phyloP scores from a whole-genome alignment of 2,797 vertebrate genomes.

The Rallus crepitans region DNA sequence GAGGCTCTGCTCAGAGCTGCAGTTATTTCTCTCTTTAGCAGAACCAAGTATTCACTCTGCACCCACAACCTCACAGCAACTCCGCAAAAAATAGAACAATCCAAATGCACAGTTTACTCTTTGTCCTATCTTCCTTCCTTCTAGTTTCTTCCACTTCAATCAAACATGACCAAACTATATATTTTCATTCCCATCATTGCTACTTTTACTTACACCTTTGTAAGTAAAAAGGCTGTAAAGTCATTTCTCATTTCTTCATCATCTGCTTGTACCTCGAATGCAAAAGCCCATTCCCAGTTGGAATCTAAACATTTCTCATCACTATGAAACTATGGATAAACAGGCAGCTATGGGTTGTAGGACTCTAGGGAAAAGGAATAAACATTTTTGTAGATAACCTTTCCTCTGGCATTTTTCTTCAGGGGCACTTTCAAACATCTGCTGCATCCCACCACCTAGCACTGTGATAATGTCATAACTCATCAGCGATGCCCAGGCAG shows the following conservation, averaged over 20 bases:
- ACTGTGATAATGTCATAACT: background rate
- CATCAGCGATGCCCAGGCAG: background rate
- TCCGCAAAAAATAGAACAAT: constrained; percentile 10
- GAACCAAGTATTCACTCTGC: constrained; percentile 28
- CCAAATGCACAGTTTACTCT: constrained; percentile 4
- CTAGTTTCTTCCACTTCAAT: background rate
- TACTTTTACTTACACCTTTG: background rate
- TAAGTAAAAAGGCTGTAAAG: background rate
- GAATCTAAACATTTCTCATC: background rate
- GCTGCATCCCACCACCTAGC: background rate
- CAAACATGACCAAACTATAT: background rate
- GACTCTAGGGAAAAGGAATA: background rate
- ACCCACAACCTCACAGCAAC: background rate
- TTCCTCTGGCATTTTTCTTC: background rate
- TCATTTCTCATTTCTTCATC: background rate
- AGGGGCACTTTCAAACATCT: background rate
- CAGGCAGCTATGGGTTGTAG: background rate
- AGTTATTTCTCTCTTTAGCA: background rate
- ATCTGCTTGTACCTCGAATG: background rate
- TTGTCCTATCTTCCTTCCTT: background rate
- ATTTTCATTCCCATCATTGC: background rate
- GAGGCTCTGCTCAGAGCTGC: background rate
- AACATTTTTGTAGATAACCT: background rate
- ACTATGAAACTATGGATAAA: background rate
- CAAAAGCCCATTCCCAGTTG: background rate